phyloP scores from a whole-genome alignment of 2,113 vertebrate species.

The Emydura subglobosa region DNA sequence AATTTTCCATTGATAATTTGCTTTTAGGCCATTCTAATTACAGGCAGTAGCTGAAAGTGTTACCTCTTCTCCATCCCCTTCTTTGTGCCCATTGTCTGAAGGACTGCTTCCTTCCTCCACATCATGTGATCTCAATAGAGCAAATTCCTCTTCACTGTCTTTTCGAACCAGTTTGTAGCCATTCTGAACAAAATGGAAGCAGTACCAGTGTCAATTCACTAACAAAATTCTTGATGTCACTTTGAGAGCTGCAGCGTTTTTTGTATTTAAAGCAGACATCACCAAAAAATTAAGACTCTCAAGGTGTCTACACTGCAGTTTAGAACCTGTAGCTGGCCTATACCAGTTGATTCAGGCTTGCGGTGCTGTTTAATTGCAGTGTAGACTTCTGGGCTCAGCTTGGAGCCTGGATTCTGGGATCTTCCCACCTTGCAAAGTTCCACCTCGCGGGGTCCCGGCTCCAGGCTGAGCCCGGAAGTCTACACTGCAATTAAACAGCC shows the following conservation, averaged over 20 bases:
- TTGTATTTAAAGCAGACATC: neutral
- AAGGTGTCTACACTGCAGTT: neutral
- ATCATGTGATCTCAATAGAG: slow-evolving; percentile 85
- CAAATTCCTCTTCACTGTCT: slow-evolving; percentile 93
- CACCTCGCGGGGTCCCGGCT: neutral
- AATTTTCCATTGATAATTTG: neutral
- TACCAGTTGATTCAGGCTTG: neutral
- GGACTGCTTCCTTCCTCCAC: slow-evolving; percentile 87
- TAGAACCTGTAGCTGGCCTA: neutral
- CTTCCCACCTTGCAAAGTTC: too few relatives aligned
- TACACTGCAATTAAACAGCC: neutral
- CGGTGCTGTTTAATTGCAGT: neutral
- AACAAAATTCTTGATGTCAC: neutral
- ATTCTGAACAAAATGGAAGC: slow-evolving; percentile 76
- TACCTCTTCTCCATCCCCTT: slow-evolving; percentile 86
- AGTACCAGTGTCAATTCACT: fast-evolving
- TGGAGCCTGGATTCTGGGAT: neutral
- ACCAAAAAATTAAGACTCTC: neutral
- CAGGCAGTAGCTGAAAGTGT: neutral
- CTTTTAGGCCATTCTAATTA: neutral
- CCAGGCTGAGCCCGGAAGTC: neutral
- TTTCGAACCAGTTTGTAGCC: slow-evolving; percentile 92
- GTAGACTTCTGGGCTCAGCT: neutral
- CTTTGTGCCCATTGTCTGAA: slow-evolving; percentile 78
- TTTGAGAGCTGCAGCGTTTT: fast-evolving